Conservation (phyloP, 2,797 vertebrate genomes). For the Lepidocolaptes lacrymiger region DNA sequence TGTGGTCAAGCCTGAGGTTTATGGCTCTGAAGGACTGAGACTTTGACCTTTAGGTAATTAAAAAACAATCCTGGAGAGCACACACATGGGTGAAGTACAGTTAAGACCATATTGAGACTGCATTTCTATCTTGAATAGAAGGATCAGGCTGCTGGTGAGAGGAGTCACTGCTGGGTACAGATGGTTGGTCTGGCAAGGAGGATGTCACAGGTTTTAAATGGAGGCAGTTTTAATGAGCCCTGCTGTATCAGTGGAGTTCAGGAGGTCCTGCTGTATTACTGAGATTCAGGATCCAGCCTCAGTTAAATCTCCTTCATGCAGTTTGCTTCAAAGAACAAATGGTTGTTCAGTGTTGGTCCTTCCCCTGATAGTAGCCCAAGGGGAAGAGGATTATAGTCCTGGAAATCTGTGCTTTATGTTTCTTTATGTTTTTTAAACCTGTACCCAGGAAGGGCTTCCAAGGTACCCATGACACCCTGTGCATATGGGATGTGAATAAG, state of each 20-base stretch:
- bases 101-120: neutral
- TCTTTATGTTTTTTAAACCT: neutral
- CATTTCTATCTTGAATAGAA: neutral
- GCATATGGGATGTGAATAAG: neutral
- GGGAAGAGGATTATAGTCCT: neutral
- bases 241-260: neutral
- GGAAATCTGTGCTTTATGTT: neutral
- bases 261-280: neutral
- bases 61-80: neutral
- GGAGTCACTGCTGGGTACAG: neutral
- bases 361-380: neutral
- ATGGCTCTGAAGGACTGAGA: neutral
- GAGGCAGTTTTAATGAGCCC: neutral
- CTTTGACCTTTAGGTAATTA: neutral
- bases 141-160: neutral
- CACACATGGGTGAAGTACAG: neutral
- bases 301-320: neutral
- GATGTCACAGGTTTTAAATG: neutral
- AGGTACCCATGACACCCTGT: neutral
- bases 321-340: neutral
- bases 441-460: neutral
- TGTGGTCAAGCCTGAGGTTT: neutral
- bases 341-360: neutral
- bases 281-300: neutral
- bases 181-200: neutral